Evolutionary conservation across 2,888 invertebrate genomes (phyloP).

Genomic region (Dyspetes luteomarginatus): DNA sequence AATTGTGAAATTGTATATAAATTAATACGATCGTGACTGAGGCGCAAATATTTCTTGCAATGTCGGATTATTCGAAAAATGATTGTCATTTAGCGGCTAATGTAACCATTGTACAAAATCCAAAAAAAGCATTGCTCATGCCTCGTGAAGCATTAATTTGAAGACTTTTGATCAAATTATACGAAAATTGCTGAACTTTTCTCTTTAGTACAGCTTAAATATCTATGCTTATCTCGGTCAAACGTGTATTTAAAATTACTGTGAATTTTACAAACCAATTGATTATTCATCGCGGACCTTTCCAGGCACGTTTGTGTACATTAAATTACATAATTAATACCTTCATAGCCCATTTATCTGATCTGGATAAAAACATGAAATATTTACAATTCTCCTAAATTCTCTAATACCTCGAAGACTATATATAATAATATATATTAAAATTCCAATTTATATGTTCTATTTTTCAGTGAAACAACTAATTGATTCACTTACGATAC

Average conservation of each 20-base stretch:
- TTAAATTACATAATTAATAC: slow-evolving; percentile 26
- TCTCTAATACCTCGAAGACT: neutral
- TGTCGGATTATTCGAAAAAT: slow-evolving; percentile 4
- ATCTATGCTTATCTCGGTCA: neutral
- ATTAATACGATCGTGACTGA: neutral
- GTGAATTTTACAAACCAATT: neutral
- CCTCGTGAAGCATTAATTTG: too few species aligned
- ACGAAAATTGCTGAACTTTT: slow-evolving; percentile 17
- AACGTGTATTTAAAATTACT: neutral
- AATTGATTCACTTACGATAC: neutral
- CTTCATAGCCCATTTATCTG: slow-evolving; percentile 17
- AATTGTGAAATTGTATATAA: neutral
- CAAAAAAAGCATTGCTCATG: neutral
- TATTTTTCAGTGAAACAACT: neutral
- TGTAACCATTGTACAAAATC: slow-evolving; percentile 3
- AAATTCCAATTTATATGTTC: neutral
- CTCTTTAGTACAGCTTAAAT: neutral
- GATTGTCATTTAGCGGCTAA: slow-evolving; percentile 4
- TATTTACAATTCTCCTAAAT: slow-evolving; percentile 24
- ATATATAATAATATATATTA: slow-evolving; percentile 4
- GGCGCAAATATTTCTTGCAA: neutral
- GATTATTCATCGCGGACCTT: neutral
- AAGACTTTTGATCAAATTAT: slow-evolving; percentile 16
- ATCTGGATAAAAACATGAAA: neutral
- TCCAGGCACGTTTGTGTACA: too few species aligned